Percentiles rank a stretch among this genome's conserved stretches.
Evolutionary conservation across 2,797 vertebrate species (phyloP).

Genomic region (Cossypha heuglini): DNA sequence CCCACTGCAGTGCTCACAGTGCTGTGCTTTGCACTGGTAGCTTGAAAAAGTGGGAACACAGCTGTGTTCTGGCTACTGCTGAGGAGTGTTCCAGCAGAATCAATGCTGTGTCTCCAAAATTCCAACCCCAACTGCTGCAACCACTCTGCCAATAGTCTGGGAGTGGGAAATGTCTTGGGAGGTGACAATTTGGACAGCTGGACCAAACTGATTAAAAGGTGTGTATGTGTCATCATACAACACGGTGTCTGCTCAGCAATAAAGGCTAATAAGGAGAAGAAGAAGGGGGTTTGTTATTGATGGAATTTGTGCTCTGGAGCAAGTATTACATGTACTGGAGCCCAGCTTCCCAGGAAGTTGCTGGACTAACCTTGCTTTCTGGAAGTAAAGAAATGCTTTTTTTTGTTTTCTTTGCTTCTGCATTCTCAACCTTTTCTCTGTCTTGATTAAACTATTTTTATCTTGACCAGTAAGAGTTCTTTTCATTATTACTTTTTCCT

Average conservation of each 20-base stretch:
- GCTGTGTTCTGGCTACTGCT: neutral
- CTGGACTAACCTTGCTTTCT: neutral
- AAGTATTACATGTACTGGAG: neutral
- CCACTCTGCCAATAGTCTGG: neutral
- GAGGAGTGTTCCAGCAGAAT: neutral
- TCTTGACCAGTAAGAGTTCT: neutral
- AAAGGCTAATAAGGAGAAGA: neutral
- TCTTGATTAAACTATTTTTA: neutral
- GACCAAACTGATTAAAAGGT: neutral
- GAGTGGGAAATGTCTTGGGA: neutral
- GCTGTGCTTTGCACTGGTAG: neutral
- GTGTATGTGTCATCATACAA: too few relatives aligned
- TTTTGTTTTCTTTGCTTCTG: neutral
- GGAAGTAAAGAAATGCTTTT: neutral
- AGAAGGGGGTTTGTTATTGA: neutral
- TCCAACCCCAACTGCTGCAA: neutral
- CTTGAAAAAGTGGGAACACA: neutral
- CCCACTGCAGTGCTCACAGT: rapidly evolving
- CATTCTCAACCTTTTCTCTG: neutral
- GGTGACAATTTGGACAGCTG: neutral
- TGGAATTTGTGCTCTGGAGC: neutral
- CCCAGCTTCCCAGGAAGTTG: neutral
- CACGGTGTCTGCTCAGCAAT: neutral
- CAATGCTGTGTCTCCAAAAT: neutral
- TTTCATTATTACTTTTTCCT: neutral